Conservation (phyloP, 1,140 invertebrate species). For the Danaus melanippus region DNA sequence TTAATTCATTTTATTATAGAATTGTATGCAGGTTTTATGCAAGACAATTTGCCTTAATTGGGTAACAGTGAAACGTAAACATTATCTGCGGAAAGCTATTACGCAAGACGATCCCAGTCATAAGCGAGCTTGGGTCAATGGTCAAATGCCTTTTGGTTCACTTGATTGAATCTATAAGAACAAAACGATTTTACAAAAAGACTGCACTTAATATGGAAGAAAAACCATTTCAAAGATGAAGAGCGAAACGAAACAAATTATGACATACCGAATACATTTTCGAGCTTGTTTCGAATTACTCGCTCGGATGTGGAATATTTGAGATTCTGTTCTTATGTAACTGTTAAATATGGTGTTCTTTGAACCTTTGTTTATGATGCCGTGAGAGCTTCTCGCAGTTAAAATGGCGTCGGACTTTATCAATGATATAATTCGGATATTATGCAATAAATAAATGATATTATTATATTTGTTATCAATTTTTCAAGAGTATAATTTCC, state of each 20-base stretch:
- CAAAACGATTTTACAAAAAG: not conserved
- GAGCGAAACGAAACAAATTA: conserved; percentile 6
- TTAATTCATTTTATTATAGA: no score
- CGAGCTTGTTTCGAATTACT: conserved; percentile 5
- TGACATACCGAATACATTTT: conserved; percentile 12
- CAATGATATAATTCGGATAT: conserved; percentile 18
- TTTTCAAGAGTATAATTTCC: no score
- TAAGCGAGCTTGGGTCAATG: conserved; percentile 14
- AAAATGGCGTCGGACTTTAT: conserved; percentile 18
- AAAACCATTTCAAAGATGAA: conserved; percentile 12
- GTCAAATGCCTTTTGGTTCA: conserved; percentile 22
- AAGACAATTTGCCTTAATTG: conserved; percentile 36
- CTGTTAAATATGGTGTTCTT: not conserved
- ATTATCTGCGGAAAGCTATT: conserved; percentile 30
- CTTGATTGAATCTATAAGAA: not conserved
- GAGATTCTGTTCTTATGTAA: not conserved
- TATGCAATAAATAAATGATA: conserved; percentile 7
- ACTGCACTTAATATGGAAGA: conserved; percentile 11
- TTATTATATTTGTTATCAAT: no score
- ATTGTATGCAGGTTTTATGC: conserved; percentile 36
- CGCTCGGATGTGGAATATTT: conserved; percentile 8
- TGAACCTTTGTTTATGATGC: conserved; percentile 18
- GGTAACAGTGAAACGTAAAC: conserved; percentile 32
- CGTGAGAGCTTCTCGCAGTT: conserved; percentile 18
- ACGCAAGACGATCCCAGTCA: conserved; percentile 31